phyloP scores from a whole-genome alignment of 2,113 vertebrate genomes.

The Aegithalos caudatus region DNA sequence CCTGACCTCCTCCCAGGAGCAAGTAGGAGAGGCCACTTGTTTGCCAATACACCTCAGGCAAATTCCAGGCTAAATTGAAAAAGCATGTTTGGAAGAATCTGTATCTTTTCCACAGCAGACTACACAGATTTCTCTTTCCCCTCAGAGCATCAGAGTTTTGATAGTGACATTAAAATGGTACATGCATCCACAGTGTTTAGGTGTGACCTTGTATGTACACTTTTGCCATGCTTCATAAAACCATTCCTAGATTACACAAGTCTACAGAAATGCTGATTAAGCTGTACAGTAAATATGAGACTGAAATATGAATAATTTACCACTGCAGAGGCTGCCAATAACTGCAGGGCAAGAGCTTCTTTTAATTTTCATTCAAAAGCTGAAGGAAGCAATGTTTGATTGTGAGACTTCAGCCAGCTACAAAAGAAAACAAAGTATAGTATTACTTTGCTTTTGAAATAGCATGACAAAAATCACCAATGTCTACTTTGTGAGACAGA shows the following conservation, averaged over 20 bases:
- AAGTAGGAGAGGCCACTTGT: background rate
- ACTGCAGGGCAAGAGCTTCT: background rate
- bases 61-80: background rate
- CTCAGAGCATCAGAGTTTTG: background rate
- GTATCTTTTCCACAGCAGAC: background rate
- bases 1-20: background rate
- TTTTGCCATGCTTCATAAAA: background rate
- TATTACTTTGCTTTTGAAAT: background rate
- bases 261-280: conserved; percentile 22
- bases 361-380: conserved; percentile 30
- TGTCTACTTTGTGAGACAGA: background rate
- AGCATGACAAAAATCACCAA: background rate
- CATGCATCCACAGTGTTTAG: background rate
- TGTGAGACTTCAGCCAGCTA: background rate
- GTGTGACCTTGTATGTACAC: background rate
- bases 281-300: background rate
- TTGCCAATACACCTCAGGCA: background rate
- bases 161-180: background rate
- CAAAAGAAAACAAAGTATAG: background rate
- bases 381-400: background rate
- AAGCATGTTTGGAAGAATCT: background rate
- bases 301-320: conserved; percentile 31
- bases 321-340: conserved; percentile 3
- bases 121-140: background rate
- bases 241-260: conserved; percentile 26